A percentile compares a stretch with the other conserved stretches of the same genome.
Conservation (phyloP, 2,888 invertebrate species). For the Mamestra brassicae region DNA sequence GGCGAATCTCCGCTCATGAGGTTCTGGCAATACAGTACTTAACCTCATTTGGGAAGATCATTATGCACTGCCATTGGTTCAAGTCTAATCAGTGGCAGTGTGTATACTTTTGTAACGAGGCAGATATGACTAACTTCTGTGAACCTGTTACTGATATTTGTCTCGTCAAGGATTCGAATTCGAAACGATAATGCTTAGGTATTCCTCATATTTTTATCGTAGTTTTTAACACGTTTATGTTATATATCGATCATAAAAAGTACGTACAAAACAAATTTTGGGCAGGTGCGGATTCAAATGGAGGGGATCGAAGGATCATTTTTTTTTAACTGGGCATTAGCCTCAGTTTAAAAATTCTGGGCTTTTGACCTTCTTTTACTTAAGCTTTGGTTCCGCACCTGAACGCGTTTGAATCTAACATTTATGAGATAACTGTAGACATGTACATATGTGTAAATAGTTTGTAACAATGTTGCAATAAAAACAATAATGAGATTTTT, state of each 20-base stretch:
- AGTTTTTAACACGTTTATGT: neutral
- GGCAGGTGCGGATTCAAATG: slow-evolving; percentile 17
- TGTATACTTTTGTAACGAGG: neutral
- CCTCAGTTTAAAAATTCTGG: neutral
- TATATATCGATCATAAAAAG: too few species aligned
- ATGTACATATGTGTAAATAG: neutral
- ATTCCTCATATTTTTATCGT: neutral
- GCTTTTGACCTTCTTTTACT: slow-evolving; percentile 5
- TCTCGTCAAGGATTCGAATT: neutral
- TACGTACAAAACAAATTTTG: neutral
- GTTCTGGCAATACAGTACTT: neutral
- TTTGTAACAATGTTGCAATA: neutral
- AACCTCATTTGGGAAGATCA: slow-evolving; percentile 1
- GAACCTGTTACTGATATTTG: neutral
- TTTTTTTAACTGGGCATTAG: accelerated
- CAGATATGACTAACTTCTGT: neutral
- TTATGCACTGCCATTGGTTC: neutral
- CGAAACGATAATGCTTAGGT: neutral
- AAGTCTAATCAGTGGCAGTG: neutral
- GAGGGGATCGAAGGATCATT: neutral
- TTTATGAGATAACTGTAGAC: too few species aligned
- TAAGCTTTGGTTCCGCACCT: slow-evolving; percentile 13
- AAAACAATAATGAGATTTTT: neutral
- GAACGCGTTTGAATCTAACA: neutral
- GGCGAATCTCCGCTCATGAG: slow-evolving; percentile 12